Percentiles rank a stretch among this genome's conserved stretches.
Conservation (phyloP, 2,797 vertebrate genomes). For the Danio albolineatus region DNA sequence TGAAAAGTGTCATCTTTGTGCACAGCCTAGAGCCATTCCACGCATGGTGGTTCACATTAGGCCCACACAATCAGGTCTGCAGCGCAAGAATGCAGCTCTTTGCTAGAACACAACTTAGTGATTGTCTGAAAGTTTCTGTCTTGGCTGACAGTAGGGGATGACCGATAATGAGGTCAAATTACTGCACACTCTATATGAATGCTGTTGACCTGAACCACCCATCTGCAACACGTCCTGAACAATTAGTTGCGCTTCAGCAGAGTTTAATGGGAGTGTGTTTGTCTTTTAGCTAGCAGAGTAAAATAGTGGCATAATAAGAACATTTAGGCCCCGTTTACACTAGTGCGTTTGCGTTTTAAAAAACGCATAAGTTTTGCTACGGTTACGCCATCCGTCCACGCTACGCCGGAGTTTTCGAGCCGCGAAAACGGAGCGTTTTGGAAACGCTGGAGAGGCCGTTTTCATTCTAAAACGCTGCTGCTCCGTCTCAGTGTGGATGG, state of each 20-base stretch:
- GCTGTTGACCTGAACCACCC: conserved; percentile 19
- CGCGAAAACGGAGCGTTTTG: too few relatives aligned
- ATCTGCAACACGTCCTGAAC: background rate
- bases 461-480: too few relatives aligned
- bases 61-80: conserved; percentile 1
- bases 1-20: background rate
- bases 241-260: background rate
- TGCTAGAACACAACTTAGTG: conserved; percentile 71
- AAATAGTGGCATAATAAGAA: background rate
- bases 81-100: conserved; percentile 65
- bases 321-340: too few relatives aligned
- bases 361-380: too few relatives aligned
- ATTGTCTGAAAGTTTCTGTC: conserved; percentile 62
- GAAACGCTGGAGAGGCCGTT: too few relatives aligned
- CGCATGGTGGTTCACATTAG: conserved; percentile 24
- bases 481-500: too few relatives aligned
- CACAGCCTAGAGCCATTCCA: conserved; percentile 20
- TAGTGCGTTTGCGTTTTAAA: too few relatives aligned
- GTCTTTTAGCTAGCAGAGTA: background rate
- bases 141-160: conserved; percentile 69
- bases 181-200: background rate
- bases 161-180: conserved; percentile 28
- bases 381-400: too few relatives aligned
- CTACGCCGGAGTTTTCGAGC: too few relatives aligned
- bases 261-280: background rate